Evolutionary conservation across 2,797 vertebrate species (phyloP).

Genomic region (Potorous gilbertii): DNA sequence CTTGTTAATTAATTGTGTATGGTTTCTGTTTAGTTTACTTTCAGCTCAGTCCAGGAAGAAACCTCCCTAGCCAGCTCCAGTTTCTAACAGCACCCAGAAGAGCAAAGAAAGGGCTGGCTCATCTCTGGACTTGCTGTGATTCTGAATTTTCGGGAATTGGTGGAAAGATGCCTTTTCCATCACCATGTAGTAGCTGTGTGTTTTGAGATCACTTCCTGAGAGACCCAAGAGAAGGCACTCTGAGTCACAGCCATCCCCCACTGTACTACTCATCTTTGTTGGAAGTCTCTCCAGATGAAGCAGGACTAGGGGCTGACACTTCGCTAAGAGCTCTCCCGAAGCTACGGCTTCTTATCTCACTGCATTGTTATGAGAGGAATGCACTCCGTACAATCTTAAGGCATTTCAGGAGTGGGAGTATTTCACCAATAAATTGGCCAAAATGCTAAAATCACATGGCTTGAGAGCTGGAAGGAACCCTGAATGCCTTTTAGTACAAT

Average conservation of each 20-base stretch:
- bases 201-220: neutral
- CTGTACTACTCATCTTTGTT: neutral
- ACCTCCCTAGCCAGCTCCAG: neutral
- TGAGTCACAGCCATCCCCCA: neutral
- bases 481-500: neutral
- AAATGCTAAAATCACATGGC: neutral
- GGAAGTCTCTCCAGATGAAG: neutral
- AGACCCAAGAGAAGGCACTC: neutral
- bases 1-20: neutral
- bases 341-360: neutral
- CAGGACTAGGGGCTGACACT: neutral
- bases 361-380: neutral
- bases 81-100: neutral
- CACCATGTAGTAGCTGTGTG: neutral
- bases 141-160: neutral
- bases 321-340: neutral
- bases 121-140: neutral
- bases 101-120: neutral
- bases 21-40: neutral
- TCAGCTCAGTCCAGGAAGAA: neutral
- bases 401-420: neutral
- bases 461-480: neutral
- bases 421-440: neutral
- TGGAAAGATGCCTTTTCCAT: neutral
- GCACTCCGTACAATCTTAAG: neutral